phyloP scores from a whole-genome alignment of 2,113 vertebrate genomes.

The Nothocercus nigrocapillus region DNA sequence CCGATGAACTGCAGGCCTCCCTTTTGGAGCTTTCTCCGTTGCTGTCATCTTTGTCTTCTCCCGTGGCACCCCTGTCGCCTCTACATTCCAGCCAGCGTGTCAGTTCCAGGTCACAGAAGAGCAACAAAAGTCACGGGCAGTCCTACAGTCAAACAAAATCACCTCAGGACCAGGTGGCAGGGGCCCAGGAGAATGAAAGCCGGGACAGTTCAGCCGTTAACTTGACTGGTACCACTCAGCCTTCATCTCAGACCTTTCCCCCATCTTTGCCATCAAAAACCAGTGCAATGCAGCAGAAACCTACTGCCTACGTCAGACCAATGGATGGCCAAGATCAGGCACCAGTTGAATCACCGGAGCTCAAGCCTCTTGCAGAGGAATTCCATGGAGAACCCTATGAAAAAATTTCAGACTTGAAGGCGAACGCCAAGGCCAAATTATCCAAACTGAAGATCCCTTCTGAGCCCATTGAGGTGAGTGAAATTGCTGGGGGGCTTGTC shows the following conservation, averaged over 20 bases:
- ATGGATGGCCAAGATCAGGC: constrained; percentile 96
- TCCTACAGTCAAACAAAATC: constrained; percentile 45
- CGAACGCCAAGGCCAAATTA: constrained; percentile 77
- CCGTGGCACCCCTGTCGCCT: constrained; percentile 77
- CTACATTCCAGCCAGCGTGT: constrained; percentile 83
- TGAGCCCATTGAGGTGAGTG: constrained; percentile 86
- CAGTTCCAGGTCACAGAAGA: constrained; percentile 69
- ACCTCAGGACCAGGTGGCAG: constrained; percentile 45
- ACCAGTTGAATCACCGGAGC: constrained; percentile 84
- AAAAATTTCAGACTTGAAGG: constrained; percentile 79
- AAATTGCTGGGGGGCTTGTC: not conserved
- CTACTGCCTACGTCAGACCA: constrained; percentile 94
- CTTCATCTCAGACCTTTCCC: constrained; percentile 85
- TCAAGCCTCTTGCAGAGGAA: constrained; percentile 84
- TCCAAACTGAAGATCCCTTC: constrained; percentile 83
- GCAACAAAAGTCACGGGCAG: constrained; percentile 63
- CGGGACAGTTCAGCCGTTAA: constrained; percentile 62
- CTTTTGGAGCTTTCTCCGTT: constrained; percentile 71
- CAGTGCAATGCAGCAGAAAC: constrained; percentile 87
- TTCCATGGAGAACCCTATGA: constrained; percentile 75
- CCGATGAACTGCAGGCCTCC: not conserved
- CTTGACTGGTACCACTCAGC: constrained; percentile 70
- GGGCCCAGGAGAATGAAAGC: constrained; percentile 66
- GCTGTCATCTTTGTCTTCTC: constrained; percentile 76
- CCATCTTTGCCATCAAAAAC: constrained; percentile 85